Conservation (phyloP, 2,113 vertebrate species). For the Pseudolaguvia tuberculata region DNA sequence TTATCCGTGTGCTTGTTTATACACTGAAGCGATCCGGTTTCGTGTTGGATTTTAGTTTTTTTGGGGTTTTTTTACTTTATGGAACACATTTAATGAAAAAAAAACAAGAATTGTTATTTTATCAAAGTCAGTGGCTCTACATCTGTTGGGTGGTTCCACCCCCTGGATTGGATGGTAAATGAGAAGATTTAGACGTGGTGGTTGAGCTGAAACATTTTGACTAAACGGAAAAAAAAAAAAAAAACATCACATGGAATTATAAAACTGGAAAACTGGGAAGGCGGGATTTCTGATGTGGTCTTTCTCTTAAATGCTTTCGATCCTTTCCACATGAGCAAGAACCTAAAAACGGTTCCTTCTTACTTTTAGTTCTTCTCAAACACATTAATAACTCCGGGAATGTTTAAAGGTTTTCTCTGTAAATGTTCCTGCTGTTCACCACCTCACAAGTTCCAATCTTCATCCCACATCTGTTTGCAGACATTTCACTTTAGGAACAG, state of each 20-base stretch:
- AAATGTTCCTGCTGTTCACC: not conserved
- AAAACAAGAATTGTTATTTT: too few relatives aligned
- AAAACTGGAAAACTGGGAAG: not conserved
- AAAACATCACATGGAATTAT: not conserved
- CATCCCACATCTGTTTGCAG: not conserved
- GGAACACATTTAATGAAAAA: too few relatives aligned
- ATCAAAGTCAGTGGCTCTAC: too few relatives aligned
- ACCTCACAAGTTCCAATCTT: not conserved
- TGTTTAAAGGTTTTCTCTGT: not conserved
- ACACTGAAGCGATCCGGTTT: too few relatives aligned
- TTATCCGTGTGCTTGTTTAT: too few relatives aligned
- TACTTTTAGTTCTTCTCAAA: not conserved
- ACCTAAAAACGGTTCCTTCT: not conserved
- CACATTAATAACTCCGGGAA: too few relatives aligned
- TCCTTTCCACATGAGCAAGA: not conserved
- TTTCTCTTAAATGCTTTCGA: not conserved
- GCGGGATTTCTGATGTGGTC: not conserved
- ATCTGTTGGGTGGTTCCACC: too few relatives aligned
- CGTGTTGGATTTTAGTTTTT: too few relatives aligned
- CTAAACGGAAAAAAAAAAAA: not conserved
- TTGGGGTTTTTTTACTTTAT: too few relatives aligned
- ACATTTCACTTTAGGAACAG: constrained; percentile 32
- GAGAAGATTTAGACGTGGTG: not conserved
- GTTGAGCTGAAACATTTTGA: not conserved
- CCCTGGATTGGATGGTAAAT: too few relatives aligned